These are phyloP conservation scores for Zosterops pallidus DNA, from an alignment of 2,113 vertebrate species.

Conservation along the genomic window DNA sequence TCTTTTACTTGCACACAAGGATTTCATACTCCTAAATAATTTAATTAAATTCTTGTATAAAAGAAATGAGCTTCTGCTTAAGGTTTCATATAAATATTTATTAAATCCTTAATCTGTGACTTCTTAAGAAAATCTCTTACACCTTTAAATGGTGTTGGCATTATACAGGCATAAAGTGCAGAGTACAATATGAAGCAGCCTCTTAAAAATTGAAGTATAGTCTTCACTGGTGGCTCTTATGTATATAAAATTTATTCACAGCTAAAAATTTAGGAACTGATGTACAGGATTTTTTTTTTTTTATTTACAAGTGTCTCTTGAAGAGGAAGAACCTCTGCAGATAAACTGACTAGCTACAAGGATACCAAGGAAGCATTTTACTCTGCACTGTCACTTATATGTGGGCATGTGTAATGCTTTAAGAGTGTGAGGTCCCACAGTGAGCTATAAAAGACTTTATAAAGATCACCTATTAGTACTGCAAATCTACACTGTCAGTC, in stretches of 20 bases:
- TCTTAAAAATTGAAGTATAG: background rate
- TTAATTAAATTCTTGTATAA: background rate
- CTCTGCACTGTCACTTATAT: rapidly evolving
- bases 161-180: background rate
- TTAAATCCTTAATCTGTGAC: background rate
- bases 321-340: background rate
- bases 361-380: background rate
- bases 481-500: background rate
- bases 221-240: background rate
- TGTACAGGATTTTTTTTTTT: background rate
- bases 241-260: background rate
- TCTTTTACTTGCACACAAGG: background rate
- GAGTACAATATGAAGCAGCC: background rate
- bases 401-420: background rate
- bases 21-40: background rate
- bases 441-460: background rate
- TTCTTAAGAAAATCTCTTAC: background rate
- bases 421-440: background rate
- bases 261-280: background rate
- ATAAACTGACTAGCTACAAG: background rate
- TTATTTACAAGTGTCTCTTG: background rate
- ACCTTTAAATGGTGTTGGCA: background rate
- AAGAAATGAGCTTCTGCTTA: background rate
- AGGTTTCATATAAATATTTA: background rate
- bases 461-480: background rate